phyloP scores from a whole-genome alignment of 1,140 invertebrate species.

The Orius laevigatus region DNA sequence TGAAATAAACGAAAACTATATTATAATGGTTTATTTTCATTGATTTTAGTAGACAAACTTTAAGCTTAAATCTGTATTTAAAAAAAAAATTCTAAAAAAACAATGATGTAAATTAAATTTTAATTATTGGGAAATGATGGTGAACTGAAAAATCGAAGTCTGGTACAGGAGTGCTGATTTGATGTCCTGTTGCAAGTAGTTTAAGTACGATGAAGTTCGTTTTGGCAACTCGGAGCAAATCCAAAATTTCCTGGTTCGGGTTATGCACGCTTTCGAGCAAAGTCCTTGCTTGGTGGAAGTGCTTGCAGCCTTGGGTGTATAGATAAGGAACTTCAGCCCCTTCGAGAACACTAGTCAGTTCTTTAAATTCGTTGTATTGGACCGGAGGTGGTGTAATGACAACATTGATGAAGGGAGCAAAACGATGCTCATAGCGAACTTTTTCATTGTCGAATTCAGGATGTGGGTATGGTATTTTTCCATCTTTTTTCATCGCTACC shows the following conservation, averaged over 20 bases:
- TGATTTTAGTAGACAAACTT: too few relatives aligned
- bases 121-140: constrained; percentile 82
- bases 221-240: constrained; percentile 75
- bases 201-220: constrained; percentile 92
- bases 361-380: constrained; percentile 67
- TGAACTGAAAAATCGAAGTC: constrained; percentile 83
- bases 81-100: too few relatives aligned
- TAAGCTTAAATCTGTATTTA: too few relatives aligned
- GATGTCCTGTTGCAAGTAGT: constrained; percentile 76
- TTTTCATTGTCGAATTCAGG: constrained; percentile 85
- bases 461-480: constrained; percentile 54
- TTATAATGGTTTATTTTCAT: too few relatives aligned
- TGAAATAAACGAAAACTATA: too few relatives aligned
- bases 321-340: constrained; percentile 31
- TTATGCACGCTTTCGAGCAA: constrained; percentile 62
- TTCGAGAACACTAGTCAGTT: constrained; percentile 38
- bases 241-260: constrained; percentile 63
- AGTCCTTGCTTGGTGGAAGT: constrained; percentile 78
- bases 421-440: constrained; percentile 85
- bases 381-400: constrained; percentile 80
- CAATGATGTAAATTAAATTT: constrained; percentile 25
- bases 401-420: constrained; percentile 63
- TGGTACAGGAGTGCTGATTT: constrained; percentile 63
- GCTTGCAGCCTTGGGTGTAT: constrained; percentile 70
- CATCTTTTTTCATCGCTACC: constrained; percentile 51